Base-by-base conservation (phyloP, 2,797 vertebrate genomes). In the Jordanella pulchra region DNA sequence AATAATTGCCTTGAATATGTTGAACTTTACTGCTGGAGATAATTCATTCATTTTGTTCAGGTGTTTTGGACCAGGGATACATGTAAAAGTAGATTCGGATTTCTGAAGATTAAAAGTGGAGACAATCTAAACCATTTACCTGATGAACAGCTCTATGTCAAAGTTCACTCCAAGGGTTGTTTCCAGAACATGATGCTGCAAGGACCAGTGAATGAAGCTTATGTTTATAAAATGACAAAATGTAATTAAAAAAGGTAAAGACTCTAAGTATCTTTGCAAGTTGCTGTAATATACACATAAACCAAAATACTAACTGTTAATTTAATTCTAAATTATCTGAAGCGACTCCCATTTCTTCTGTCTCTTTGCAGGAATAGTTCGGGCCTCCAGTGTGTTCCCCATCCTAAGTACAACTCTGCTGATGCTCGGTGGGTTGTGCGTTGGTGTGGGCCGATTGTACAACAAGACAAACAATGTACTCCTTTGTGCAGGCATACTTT, bases 321-420 rank as follows among this genome's bases (percentile, higher is more conserved):
- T 69, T 50, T 39, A 6, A 50, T 23, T 66, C 56, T 6, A 58
- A 51, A 44, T 44, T 1, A 2, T 55, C 47, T 14, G 14, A 17
- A 27, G 50, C 7, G 21, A 64, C 28, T 67, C 42, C 30, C 60
- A n/a, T 14, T 5, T 67, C 14, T 71, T 67, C 42, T 25, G 4
- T 51, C 7, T 81, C 28, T 81, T 30, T 77, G 55, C 89, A 99
- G 98, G 98, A 80, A 96, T 99, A 1, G 98, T 99, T 35, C 97
- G 98, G 1, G 98, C 98, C 84, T 99, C 98, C 94, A 99, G 98
- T 0, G 95, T 99, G 88, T 99, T 99, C 85, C 98, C 98, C 76
- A 97, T 99, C 91, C 95, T 99, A 88, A 99, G 98, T 87, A 97
- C 97, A 82, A 89, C 96, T 85, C 90, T 99, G 80, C 86, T 99